A percentile compares a stretch with the other conserved stretches of the same genome.
phyloP scores from a whole-genome alignment of 2,113 vertebrate species.

The Nematolebias whitei region DNA sequence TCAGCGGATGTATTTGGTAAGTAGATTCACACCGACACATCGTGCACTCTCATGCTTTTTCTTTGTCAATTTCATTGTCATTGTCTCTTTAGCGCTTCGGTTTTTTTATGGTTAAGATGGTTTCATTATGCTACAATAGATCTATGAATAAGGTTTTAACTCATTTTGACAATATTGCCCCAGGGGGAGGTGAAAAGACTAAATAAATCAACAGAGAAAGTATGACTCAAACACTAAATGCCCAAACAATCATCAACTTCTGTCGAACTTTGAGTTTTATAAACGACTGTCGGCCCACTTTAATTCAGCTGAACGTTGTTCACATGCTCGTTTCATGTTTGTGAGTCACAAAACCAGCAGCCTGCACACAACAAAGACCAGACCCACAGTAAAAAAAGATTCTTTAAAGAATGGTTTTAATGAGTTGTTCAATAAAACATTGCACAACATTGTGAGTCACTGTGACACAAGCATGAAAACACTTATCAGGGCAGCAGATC shows the following conservation, averaged over 20 bases:
- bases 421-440: not conserved
- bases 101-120: not conserved
- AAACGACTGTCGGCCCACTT: not conserved
- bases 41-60: not conserved
- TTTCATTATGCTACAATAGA: not conserved
- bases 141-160: not conserved
- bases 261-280: not conserved
- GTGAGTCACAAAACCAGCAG: constrained; percentile 12
- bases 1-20: constrained; percentile 70
- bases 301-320: constrained; percentile 1
- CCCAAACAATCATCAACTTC: not conserved
- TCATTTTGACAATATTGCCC: not conserved
- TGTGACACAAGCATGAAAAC: not conserved
- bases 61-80: not conserved
- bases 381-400: not conserved
- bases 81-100: not conserved
- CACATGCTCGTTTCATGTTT: constrained; percentile 24
- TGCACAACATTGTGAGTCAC: not conserved
- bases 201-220: not conserved
- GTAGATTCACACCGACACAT: constrained; percentile 4
- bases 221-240: not conserved
- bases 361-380: constrained; percentile 21
- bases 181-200: not conserved
- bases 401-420: constrained; percentile 6
- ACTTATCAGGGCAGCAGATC: not conserved